phyloP scores from a whole-genome alignment of 2,888 invertebrate genomes.

The Lissonota sp. region DNA sequence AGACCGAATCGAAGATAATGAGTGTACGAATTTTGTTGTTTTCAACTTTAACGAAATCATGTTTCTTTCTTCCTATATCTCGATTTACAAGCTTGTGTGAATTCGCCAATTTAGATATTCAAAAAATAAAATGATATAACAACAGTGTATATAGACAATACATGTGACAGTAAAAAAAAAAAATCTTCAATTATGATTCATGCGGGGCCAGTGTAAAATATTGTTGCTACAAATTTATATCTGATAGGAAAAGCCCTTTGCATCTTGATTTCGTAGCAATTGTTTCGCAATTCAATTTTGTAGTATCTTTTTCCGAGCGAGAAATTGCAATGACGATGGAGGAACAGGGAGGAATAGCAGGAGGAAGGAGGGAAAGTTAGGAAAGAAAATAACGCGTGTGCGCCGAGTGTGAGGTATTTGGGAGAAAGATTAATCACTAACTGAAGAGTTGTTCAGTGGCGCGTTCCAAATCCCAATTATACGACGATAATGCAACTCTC shows the following conservation, averaged over 20 bases:
- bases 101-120: slow-evolving; percentile 29
- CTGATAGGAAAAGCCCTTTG: slow-evolving; percentile 30
- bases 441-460: slow-evolving; percentile 96
- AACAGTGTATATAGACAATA: slow-evolving; percentile 11
- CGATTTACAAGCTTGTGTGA: slow-evolving; percentile 19
- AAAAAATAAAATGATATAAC: slow-evolving; percentile 11
- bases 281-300: slow-evolving; percentile 21
- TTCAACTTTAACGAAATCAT: not conserved
- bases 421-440: slow-evolving; percentile 85
- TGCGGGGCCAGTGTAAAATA: slow-evolving; percentile 35
- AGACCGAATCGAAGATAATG: slow-evolving; percentile 1
- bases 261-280: slow-evolving; percentile 8
- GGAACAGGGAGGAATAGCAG: not conserved
- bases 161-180: not conserved
- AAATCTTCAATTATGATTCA: slow-evolving; percentile 11
- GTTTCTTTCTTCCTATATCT: not conserved
- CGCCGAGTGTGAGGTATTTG: slow-evolving; percentile 53
- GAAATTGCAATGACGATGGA: slow-evolving; percentile 48
- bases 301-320: slow-evolving; percentile 21
- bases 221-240: slow-evolving; percentile 38
- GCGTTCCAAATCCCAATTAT: slow-evolving; percentile 96
- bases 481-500: slow-evolving; percentile 94
- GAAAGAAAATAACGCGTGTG: slow-evolving; percentile 43
- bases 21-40: not conserved
- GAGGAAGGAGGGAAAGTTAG: slow-evolving; percentile 16